These are phyloP conservation scores for Micromesistius poutassou DNA, from an alignment of 2,797 vertebrate species.

Conservation along the genomic window DNA sequence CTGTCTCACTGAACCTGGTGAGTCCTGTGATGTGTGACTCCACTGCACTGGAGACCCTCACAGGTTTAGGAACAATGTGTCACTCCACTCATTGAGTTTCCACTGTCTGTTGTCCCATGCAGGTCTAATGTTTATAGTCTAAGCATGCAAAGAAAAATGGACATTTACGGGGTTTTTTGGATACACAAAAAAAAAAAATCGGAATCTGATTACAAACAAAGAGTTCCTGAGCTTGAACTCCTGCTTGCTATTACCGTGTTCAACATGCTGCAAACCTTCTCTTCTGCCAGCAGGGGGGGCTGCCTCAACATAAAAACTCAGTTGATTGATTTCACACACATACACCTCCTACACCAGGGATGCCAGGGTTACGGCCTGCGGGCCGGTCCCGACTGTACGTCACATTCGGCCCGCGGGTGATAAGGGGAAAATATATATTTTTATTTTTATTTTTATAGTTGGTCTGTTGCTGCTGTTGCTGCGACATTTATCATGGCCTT, in stretches of 20 bases:
- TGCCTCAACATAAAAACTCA: neutral
- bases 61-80: neutral
- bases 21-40: constrained; percentile 30
- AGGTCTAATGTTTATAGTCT: neutral
- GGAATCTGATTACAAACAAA: neutral
- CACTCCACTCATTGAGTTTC: neutral
- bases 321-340: neutral
- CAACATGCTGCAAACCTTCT: neutral
- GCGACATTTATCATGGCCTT: no score
- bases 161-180: no score
- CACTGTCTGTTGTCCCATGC: neutral
- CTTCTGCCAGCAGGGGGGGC: neutral
- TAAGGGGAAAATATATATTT: no score
- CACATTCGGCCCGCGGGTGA: no score
- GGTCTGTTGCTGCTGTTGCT: no score
- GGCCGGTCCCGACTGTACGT: no score
- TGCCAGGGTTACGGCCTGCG: no score
- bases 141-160: neutral
- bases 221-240: neutral
- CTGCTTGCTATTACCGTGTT: neutral
- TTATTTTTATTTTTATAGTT: no score
- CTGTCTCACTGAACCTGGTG: constrained; percentile 96
- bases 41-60: neutral
- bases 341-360: no score
- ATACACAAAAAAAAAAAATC: neutral